Evolutionary conservation across 2,797 vertebrate species (phyloP), one percentile per base, ranked within the genome.

Genomic region (Microcaecilia unicolor): DNA sequence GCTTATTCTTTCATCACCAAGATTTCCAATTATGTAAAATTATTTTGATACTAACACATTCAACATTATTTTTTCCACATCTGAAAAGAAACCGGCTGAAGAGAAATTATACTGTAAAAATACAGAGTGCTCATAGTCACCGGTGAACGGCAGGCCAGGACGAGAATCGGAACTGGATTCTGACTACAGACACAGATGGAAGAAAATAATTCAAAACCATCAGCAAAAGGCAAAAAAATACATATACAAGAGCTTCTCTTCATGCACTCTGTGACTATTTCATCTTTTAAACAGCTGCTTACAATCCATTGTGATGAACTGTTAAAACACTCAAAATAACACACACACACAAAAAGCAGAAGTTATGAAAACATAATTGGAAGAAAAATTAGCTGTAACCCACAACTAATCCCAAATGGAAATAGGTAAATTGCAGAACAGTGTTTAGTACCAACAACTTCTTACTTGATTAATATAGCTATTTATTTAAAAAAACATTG

Each of bases 401-500:
- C 1, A 34, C 0, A 2, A 21, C 3, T 27, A 10, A n/a, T 22
- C 6, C 29, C 46, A 53, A 41, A 10, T 38, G 37, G 31, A 52
- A 47, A 53, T 0, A 1, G 8, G 22, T 13, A 47, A n/a, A 27
- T 25, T 9, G 36, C 27, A 39, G 31, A 31, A 18, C n/a, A 34
- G 21, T 42, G 60, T 51, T 37, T 16, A 36, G 37, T 32, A 57
- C 40, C 38, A 1, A 2, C 25, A 34, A 27, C 44, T 44, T 35
- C 16, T 31, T 25, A 37, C 36, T 58, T 61, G 57, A 67, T 45
- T 57, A 44, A 58, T 39, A 18, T 36, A 18, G 27, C 36, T 62
- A 47, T 32, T 61, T 65, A 70, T 58, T 67, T 61, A 61, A 73
- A 68, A 50, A 53, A 43, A 25, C 5, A 51, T 56, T 67, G 67